Conservation (phyloP, 2,797 vertebrate species). For the Tokudaia muenninki region DNA sequence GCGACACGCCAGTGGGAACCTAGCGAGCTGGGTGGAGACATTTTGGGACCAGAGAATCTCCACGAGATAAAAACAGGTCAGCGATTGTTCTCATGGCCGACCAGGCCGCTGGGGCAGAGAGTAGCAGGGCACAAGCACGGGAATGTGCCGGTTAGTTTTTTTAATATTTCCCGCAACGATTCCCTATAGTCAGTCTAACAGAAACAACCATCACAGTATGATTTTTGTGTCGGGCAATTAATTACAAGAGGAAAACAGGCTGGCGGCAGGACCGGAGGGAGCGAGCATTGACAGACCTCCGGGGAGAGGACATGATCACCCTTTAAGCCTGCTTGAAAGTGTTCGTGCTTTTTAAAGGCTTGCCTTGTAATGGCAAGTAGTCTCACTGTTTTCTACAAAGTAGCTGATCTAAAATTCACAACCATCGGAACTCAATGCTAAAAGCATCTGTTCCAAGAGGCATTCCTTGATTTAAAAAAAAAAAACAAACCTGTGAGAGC, state of each 20-base stretch:
- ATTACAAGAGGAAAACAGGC: neutral
- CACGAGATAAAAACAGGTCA: too few species aligned
- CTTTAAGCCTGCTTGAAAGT: neutral
- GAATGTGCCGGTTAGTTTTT: too few species aligned
- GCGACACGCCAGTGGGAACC: too few species aligned
- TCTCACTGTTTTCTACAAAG: slow-evolving; percentile 52
- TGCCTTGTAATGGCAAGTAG: neutral
- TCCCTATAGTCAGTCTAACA: neutral
- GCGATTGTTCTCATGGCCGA: too few species aligned
- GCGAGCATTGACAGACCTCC: neutral
- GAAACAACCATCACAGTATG: slow-evolving; percentile 48
- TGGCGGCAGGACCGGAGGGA: neutral
- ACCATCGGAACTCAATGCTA: slow-evolving; percentile 32
- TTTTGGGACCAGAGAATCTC: too few species aligned
- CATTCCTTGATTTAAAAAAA: neutral
- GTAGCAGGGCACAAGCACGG: too few species aligned
- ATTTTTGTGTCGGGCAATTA: neutral
- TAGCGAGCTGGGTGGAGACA: too few species aligned
- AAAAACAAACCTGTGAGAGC: neutral
- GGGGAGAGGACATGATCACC: neutral
- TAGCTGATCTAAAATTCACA: slow-evolving; percentile 59
- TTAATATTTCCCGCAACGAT: neutral
- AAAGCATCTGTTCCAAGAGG: slow-evolving; percentile 58
- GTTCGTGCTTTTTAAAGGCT: neutral
- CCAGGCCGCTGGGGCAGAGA: too few species aligned